Base-by-base conservation (phyloP, 2,888 invertebrate species). In the Andrena flavipes region DNA sequence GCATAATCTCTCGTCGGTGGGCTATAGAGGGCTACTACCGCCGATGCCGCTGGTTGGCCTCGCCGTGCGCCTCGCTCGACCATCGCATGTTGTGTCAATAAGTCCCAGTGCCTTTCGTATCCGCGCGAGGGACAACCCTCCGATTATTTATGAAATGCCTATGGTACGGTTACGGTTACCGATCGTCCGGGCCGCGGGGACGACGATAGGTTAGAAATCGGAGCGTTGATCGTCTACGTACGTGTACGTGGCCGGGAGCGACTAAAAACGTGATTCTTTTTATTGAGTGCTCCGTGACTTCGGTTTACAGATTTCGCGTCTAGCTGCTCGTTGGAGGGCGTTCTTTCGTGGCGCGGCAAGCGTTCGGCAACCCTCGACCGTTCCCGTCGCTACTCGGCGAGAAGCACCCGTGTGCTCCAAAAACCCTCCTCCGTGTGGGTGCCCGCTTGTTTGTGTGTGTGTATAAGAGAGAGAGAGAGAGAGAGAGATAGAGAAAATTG, bases 331-430 rank as follows among this genome's bases (percentile, higher is more conserved):
- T 84, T 76, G 86, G 89, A 91, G 91, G 90, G 92, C 91, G 91
- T 91, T 90, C 89, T 91, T 92, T 90, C 89, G 90, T 89, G 92
- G 91, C 92, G 92, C 92, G 92, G 87, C 89, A 90, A 91, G 90
- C 92, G 90, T 76, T 92, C 91, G 91, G 85, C 16, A n/a, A 72
- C 48, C 13, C 1, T 89, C 91, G 91, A 77, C 48, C 42, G 42
- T 79, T 69, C 63, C 82, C 91, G 91, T 72, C 59, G 13, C n/a
- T 65, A 20, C 42, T 87, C 91, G 91, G 59, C 64, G n/a, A 75
- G 70, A 75, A 74, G 72, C 64, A 79, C 75, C 75, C 83, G 85
- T 86, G 74, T 80, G 83, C 88, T 87, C 87, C 87, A 84, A 84
- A 84, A 85, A 82, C 82, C 72, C 74, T 77, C 13, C 42, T 42